phyloP scores from a whole-genome alignment of 1,140 invertebrate genomes.

The Holcopasites calliopsidis region DNA sequence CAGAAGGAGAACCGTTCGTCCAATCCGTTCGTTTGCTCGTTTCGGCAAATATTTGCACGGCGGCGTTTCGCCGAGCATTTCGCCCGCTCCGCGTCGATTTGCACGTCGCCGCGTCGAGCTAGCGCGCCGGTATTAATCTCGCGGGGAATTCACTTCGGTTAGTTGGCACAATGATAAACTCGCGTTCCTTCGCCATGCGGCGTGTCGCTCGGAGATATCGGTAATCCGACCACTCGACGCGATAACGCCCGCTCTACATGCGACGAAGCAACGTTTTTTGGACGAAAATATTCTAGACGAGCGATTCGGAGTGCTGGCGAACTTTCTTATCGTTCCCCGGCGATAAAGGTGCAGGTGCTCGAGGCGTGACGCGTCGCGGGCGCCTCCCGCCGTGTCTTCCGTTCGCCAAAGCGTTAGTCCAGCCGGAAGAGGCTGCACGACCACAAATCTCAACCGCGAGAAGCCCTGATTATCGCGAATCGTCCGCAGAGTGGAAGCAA shows the following conservation, averaged over 20 bases:
- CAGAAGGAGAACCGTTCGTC: conserved; percentile 12
- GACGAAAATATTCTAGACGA: too few relatives aligned
- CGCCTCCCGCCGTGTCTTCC: too few relatives aligned
- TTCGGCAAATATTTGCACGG: conserved; percentile 48
- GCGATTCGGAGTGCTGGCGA: not conserved
- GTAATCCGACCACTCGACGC: conserved; percentile 28
- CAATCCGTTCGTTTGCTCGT: conserved; percentile 10
- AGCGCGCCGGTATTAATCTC: conserved; percentile 3
- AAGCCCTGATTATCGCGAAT: too few relatives aligned
- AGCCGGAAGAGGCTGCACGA: too few relatives aligned
- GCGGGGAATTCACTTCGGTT: conserved; percentile 55
- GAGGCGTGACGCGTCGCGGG: too few relatives aligned
- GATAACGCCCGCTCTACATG: conserved; percentile 26
- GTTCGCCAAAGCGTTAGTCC: too few relatives aligned
- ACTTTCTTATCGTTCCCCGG: not conserved
- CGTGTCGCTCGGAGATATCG: conserved; percentile 36
- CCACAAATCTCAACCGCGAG: too few relatives aligned
- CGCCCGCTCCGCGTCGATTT: not conserved
- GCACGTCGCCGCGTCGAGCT: not conserved
- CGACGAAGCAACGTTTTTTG: not conserved
- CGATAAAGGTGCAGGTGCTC: too few relatives aligned
- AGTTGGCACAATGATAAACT: conserved; percentile 59
- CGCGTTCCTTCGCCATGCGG: conserved; percentile 47
- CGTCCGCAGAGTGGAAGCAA: too few relatives aligned
- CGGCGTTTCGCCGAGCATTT: conserved; percentile 7